phyloP scores from a whole-genome alignment of 2,888 invertebrate species.

The Neoaliturus tenellus region DNA sequence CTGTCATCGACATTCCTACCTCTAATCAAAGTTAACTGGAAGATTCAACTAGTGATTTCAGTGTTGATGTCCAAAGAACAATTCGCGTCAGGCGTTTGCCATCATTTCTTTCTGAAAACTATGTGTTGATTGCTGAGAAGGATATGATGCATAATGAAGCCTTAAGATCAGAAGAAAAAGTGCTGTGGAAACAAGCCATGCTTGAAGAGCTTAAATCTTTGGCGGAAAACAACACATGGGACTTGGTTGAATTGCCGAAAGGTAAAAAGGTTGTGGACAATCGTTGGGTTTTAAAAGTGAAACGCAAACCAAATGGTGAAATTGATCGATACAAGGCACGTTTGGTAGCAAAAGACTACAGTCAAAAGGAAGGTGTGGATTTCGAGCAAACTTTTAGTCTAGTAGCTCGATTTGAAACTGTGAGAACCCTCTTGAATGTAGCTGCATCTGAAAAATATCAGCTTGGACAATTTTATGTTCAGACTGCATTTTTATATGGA shows the following conservation, averaged over 20 bases:
- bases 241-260: background rate
- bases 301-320: background rate
- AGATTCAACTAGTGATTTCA: background rate
- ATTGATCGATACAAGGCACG: constrained; percentile 62
- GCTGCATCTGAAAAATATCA: constrained; percentile 64
- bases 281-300: background rate
- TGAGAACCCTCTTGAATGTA: constrained; percentile 65
- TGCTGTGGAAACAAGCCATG: background rate
- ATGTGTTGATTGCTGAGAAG: too few relatives aligned
- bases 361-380: constrained; percentile 66
- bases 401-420: constrained; percentile 63
- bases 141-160: too few relatives aligned
- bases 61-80: too few relatives aligned
- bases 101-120: too few relatives aligned
- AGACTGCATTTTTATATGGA: constrained; percentile 67
- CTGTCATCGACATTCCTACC: too few relatives aligned
- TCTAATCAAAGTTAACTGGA: background rate
- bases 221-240: background rate
- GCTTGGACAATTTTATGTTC: constrained; percentile 67
- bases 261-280: background rate
- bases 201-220: background rate
- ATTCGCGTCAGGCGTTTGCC: too few relatives aligned
- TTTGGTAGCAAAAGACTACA: constrained; percentile 66
- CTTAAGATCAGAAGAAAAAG: background rate
- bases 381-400: constrained; percentile 67